A percentile compares a stretch with the other conserved stretches of the same genome.
phyloP scores from a whole-genome alignment of 23 tunicate species.

The Styela clava region DNA sequence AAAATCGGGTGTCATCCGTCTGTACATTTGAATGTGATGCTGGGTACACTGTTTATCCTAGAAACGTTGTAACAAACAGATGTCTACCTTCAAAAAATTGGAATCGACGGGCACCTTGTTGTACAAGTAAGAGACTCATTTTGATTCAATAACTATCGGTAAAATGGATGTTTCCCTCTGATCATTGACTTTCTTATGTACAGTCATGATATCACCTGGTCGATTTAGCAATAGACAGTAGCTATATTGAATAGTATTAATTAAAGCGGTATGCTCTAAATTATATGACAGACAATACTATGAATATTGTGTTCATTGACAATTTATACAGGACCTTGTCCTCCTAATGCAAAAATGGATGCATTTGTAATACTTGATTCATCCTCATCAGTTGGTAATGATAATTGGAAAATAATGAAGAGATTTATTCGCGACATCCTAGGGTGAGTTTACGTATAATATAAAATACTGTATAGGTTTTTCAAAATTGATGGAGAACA shows the following conservation, averaged over 20 bases:
- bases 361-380: slow-evolving; percentile 42
- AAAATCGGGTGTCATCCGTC: slow-evolving; percentile 37
- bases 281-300: too few species aligned
- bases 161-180: too few species aligned
- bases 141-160: too few species aligned
- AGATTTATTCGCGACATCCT: slow-evolving; percentile 33
- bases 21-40: slow-evolving; percentile 50
- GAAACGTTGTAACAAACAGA: slow-evolving; percentile 33
- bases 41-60: slow-evolving; percentile 8
- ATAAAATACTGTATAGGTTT: too few species aligned
- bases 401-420: slow-evolving; percentile 36
- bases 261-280: too few species aligned
- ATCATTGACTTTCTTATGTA: too few species aligned
- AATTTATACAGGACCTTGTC: slow-evolving; percentile 70
- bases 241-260: too few species aligned
- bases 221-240: too few species aligned
- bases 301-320: too few species aligned
- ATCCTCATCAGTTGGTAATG: slow-evolving; percentile 45
- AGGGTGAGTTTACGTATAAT: slow-evolving; percentile 32
- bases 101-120: slow-evolving; percentile 46
- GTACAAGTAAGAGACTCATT: slow-evolving; percentile 50
- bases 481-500: not conserved
- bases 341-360: slow-evolving; percentile 63
- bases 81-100: slow-evolving; percentile 20
- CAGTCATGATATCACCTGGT: too few species aligned